Evolutionary conservation across 23 tunicate genomes (phyloP).

Genomic region (Halocynthia roretzi): DNA sequence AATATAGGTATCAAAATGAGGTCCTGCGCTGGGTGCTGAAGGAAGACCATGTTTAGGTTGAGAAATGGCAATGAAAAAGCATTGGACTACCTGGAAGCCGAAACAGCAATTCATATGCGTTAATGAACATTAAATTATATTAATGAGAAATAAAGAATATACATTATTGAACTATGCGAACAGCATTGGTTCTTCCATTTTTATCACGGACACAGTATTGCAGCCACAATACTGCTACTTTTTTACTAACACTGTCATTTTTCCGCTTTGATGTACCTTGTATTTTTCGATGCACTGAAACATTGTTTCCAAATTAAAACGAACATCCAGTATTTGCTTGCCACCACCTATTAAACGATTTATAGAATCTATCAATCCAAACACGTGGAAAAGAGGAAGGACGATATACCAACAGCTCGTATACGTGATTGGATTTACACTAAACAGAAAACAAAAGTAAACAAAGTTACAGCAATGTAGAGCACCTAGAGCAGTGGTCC

Average conservation of each 20-base stretch:
- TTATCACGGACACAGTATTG: too few species aligned
- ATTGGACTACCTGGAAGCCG: too few species aligned
- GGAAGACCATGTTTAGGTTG: too few species aligned
- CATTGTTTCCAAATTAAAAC: slow-evolving; percentile 38
- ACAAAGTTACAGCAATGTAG: background rate
- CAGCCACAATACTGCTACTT: background rate
- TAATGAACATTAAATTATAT: too few species aligned
- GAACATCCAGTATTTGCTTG: slow-evolving; percentile 27
- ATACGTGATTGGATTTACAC: slow-evolving; percentile 10
- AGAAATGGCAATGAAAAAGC: too few species aligned
- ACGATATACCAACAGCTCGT: slow-evolving; percentile 30
- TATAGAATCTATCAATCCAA: slow-evolving; percentile 19
- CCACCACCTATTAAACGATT: slow-evolving; percentile 25
- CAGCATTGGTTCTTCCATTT: too few species aligned
- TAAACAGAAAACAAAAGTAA: background rate
- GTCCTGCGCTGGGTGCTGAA: too few species aligned
- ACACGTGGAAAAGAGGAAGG: slow-evolving; percentile 53
- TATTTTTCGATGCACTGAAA: slow-evolving; percentile 33
- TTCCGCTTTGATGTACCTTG: slow-evolving; percentile 22
- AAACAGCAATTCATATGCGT: too few species aligned
- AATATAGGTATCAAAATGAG: background rate
- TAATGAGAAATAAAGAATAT: too few species aligned
- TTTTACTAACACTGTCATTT: background rate
- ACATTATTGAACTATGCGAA: too few species aligned
- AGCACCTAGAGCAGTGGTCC: background rate